Evolutionary conservation across 2,888 invertebrate species (phyloP).

Genomic region (Gastrophysa polygoni): DNA sequence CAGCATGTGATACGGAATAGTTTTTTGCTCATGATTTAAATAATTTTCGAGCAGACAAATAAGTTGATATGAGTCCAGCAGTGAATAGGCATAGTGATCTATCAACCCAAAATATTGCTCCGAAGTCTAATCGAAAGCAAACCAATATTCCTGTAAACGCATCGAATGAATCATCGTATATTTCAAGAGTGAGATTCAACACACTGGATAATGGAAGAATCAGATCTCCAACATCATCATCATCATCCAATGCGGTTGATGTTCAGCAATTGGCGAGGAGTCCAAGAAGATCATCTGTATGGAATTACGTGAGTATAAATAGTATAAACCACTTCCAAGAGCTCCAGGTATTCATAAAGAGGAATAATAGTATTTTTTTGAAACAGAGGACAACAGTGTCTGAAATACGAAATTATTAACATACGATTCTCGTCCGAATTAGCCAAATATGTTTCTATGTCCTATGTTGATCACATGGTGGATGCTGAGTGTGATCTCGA

Average conservation of each 20-base stretch:
- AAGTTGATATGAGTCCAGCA: not conserved
- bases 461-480: too few relatives aligned
- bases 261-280: constrained; percentile 17
- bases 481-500: too few relatives aligned
- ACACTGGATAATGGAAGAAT: constrained; percentile 20
- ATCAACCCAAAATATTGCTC: not conserved
- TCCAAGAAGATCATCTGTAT: constrained; percentile 32
- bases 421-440: too few relatives aligned
- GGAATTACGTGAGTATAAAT: constrained; percentile 20
- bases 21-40: too few relatives aligned
- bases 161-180: constrained; percentile 16
- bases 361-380: too few relatives aligned
- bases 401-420: too few relatives aligned
- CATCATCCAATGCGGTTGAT: not conserved
- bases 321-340: too few relatives aligned
- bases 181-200: constrained; percentile 26
- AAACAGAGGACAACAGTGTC: too few relatives aligned
- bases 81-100: not conserved
- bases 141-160: not conserved
- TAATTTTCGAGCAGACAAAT: too few relatives aligned
- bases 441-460: too few relatives aligned
- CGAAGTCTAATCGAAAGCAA: not conserved
- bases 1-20: too few relatives aligned
- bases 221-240: constrained; percentile 7
- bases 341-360: too few relatives aligned